Evolutionary conservation across 2,113 vertebrate genomes (phyloP), one percentile per base, ranked within the genome.

Genomic region (Plectropomus leopardus): DNA sequence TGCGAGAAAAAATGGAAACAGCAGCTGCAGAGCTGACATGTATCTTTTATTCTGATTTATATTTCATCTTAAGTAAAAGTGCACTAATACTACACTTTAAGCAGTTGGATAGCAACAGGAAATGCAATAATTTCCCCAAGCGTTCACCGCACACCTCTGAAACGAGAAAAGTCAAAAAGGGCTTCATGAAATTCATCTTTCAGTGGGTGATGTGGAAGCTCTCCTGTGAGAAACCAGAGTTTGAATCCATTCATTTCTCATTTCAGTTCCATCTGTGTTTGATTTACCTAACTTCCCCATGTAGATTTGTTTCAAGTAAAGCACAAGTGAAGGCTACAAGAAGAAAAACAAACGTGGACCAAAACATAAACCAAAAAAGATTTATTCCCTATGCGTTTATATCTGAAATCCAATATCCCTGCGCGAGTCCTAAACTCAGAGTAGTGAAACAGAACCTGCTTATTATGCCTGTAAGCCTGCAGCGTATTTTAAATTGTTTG

Each of bases 11-110:
- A 54, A 81, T 26, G 45, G 54, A 40, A 40, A 60, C 11, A 45
- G 65, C 34, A 17, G 17, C 45, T 19, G 24, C 26, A 59, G 69
- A 72, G 58, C 16, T 61, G 50, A 69, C 84, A 88, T 85, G 59
- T 67, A 78, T 85, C 72, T 76, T 82, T 86, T 28, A 80, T 82
- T 70, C 47, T 26, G 66, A 80, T 84, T 84, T 59, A 86, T 84
- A 74, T 72, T 86, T 90, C 60, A 86, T 80, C 42, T 74, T 13
- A 19, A 83, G 58, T 51, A 66, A 75, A 82, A 71, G 72, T 78
- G 76, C 76, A 72, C 73, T 72, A 58, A 68, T 26, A 61, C 19
- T 30, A 57, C 3, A 23, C 64, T 86, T 78, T 64, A 71, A 72
- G 66, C 50, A 75, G 44, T 30, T 21, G 21, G 50, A 76, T 48